Base-by-base conservation (phyloP, 2,888 invertebrate genomes). In the Cerastis leucographa region DNA sequence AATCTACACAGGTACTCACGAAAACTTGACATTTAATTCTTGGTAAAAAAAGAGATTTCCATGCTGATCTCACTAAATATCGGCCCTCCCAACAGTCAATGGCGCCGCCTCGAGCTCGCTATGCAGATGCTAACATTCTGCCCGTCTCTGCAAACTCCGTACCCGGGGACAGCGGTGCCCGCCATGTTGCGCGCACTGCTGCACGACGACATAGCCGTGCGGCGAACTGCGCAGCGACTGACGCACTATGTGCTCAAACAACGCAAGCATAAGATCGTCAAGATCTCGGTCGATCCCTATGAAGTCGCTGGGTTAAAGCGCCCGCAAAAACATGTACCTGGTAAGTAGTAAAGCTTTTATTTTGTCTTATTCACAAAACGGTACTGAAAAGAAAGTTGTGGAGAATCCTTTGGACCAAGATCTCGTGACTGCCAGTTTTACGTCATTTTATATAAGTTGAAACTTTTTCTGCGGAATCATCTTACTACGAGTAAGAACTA, bases 61-160 rank as follows among this genome's bases (percentile, higher is more conserved):
- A n/a, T 14, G 71, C 19, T 71, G 19, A 51, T 17, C 12, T 51
- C 4, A 7, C n/a, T 35, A 49, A 51, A 68, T 44, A 44, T 25
- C 5, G 0, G 9, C 11, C 0, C 12, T 59, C 22, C 22, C 61
- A 44, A 49, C 70, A 98, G 98, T 40, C 98, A 98, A 91, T 99
- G 99, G 99, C 97, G 98, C 68, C 98, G 98, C 84, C 97, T 98
- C 71, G 97, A 98, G 84, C 97, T 99, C 93, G 98, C 98, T 0
- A 97, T 98, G 92, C 97, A 97, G 82, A 97, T 99, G 94, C 94
- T 99, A 14, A 97, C 97, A 3, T 97, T 97, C 89, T 96, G 99
- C 76, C 97, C 98, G 0, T 98, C 99, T 81, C 97, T 97, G 1
- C 98, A 98, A 91, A 97, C 97, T 1, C 94, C 95, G 9, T 98